phyloP scores from a whole-genome alignment of 2,113 vertebrate genomes.

The Tachycineta bicolor region DNA sequence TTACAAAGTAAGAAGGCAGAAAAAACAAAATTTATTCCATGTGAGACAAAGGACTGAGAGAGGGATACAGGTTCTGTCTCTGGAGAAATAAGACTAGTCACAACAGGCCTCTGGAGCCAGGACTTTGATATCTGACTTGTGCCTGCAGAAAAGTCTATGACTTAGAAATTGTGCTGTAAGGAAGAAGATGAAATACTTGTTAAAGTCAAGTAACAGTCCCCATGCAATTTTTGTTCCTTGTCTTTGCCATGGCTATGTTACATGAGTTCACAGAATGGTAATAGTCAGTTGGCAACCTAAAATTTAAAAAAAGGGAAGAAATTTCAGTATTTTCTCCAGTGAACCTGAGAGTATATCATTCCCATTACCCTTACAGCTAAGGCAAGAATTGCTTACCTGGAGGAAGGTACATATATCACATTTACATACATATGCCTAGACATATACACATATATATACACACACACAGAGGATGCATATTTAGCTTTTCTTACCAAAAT shows the following conservation, averaged over 20 bases:
- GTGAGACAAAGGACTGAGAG: background rate
- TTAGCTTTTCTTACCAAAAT: background rate
- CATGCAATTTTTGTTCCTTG: background rate
- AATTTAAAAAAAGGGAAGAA: background rate
- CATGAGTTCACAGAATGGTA: background rate
- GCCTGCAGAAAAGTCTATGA: background rate
- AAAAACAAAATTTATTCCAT: background rate
- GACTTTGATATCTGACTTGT: background rate
- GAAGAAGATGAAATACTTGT: background rate
- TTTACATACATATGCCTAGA: accelerated
- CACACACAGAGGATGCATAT: background rate
- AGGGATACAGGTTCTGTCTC: background rate
- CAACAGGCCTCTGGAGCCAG: background rate
- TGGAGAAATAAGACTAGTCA: slow-evolving; percentile 27
- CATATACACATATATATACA: accelerated
- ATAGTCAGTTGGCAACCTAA: background rate
- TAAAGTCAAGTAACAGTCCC: background rate
- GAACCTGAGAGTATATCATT: background rate
- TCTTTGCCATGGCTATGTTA: background rate
- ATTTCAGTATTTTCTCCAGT: background rate
- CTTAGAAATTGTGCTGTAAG: background rate
- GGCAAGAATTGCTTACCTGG: background rate
- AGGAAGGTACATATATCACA: background rate
- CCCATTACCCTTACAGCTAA: background rate
- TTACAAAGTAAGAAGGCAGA: background rate